Conservation (phyloP, 2,888 invertebrate genomes). For the Tetragnatha montana region DNA sequence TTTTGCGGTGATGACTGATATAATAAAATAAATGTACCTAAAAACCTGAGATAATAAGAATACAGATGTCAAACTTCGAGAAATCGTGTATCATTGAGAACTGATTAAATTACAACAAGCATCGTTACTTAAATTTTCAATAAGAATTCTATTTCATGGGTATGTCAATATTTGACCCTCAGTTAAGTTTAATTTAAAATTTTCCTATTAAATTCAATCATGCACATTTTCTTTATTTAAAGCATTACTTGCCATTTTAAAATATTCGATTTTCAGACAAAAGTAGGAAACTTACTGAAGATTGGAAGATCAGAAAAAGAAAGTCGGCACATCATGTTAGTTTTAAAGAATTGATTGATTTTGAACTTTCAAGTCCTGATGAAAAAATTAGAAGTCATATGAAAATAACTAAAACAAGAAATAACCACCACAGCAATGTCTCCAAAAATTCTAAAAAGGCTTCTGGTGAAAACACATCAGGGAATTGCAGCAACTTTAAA, state of each 20-base stretch:
- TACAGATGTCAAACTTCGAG: too few relatives aligned
- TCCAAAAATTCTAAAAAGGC: not conserved
- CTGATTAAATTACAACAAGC: not conserved
- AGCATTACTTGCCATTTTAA: not conserved
- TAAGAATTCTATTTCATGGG: not conserved
- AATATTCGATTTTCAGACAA: not conserved
- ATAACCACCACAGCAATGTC: not conserved
- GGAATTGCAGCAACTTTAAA: not conserved
- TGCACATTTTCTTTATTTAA: not conserved
- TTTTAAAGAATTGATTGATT: constrained; percentile 57
- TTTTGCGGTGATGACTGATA: too few relatives aligned
- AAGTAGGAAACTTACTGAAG: constrained; percentile 55
- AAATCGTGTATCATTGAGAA: not conserved
- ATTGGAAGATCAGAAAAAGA: constrained; percentile 60
- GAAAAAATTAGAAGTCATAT: not conserved
- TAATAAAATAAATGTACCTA: too few relatives aligned
- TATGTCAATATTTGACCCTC: not conserved
- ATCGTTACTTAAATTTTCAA: not conserved
- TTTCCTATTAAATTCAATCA: not conserved
- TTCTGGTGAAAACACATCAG: not conserved
- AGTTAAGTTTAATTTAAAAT: not conserved
- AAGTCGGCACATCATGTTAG: constrained; percentile 8
- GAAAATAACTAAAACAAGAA: not conserved
- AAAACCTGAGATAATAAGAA: too few relatives aligned
- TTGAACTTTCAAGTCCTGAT: constrained; percentile 16